Evolutionary conservation across 2,888 invertebrate genomes (phyloP), one percentile per base, ranked within the genome.

Genomic region (Rhamphomyia laevipes): DNA sequence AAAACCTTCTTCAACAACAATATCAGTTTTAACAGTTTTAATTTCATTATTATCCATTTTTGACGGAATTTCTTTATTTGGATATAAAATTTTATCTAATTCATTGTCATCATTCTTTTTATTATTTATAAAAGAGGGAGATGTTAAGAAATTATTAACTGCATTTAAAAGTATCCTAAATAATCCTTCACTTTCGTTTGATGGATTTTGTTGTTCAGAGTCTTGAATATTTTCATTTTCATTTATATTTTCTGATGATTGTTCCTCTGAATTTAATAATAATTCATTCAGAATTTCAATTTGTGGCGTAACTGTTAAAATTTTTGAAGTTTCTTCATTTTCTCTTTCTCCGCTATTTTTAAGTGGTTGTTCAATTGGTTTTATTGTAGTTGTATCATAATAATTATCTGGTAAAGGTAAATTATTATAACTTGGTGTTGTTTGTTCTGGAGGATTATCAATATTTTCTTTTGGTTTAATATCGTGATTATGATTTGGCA

Each of bases 151-250:
- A n/a, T 59, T 61, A 43, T 67, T 67, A 1, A 68, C 66, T 1
- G 67, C 67, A 16, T 61, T 62, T 50, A 67, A 56, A 46, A 68
- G 66, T 2, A 65, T 67, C 31, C 62, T 59, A 55, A 68, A 68
- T 0, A 68, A 55, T 0, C 68, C 65, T 15, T 42, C 54, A 30
- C 17, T 61, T 54, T 51, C 23, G 9, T 27, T 27, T 27, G 23
- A 9, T 9, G 2, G 5, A 27, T 27, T 5, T 5, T 27, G 6
- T 27, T 5, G 9, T 27, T 5, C 7, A 27, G 2, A 2, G 30
- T 64, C 52, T 23, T 55, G 45, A 50, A 47, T 9, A 18, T 10
- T 13, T 53, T 51, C 15, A 44, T 23, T 10, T 49, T 50, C 7
- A 27, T 17, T 16, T 23, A 17, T 47, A 43, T 12, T 17, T 47